Evolutionary conservation across 2,888 invertebrate species (phyloP), one percentile per base, ranked within the genome.

Genomic region (Himalopsyche anomala): DNA sequence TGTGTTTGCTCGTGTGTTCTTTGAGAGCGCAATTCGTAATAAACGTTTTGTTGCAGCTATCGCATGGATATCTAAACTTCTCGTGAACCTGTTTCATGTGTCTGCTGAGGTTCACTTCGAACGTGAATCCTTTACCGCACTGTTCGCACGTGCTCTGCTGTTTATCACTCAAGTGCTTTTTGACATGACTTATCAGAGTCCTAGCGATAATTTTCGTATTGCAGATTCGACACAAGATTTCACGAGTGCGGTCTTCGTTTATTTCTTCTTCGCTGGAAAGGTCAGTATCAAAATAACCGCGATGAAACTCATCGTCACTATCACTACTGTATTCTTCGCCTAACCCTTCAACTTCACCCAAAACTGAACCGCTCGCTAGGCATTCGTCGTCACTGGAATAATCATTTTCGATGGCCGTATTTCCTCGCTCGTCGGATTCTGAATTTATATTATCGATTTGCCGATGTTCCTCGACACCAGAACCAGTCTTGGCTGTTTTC

Each of bases 61-160:
- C 74, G 15, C 74, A 74, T 0, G 74, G 74, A 74, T 74, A 74
- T 28, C 74, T 28, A 36, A 91, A 90, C 0, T 90, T 89, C 3
- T 90, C 89, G 90, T 95, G 95, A 81, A 92, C 89, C 36, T 93
- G 92, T 38, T 92, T 91, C 5, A 91, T 89, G 90, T 95, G 95
- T 0, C 94, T 91, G 28, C 91, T 91, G 45, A 95, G 91, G 89
- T 94, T 94, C 62, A 92, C 92, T 86, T 90, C 90, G 89, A 93
- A 92, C 84, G 91, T 89, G 91, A 94, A 94, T 56, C 91, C 91
- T 85, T 92, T 92, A 0, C 94, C 94, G 90, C 94, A 94, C 19
- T 91, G 87, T 88, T 92, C 91, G 89, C 95, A 95, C 89, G 91
- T 91, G 90, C 92, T 92, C 0, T 91, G 90, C 74, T 91, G 90